A percentile compares a stretch with the other conserved stretches of the same genome.
These are phyloP conservation scores for Dendrolimus kikuchii DNA, from an alignment of 1,140 invertebrate genomes.

Conservation along the genomic window DNA sequence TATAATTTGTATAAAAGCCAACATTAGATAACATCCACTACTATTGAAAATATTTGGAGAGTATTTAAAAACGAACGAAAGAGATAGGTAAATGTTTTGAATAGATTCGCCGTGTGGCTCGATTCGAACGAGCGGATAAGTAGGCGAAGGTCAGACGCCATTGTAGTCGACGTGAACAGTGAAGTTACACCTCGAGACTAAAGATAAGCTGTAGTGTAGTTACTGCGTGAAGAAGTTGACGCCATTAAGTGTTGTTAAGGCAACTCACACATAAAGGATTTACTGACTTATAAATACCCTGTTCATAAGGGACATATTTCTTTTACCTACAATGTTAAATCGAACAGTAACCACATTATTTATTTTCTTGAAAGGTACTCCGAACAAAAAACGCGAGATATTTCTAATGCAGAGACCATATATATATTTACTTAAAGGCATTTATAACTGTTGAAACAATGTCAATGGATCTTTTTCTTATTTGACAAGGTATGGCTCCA, in stretches of 20 bases:
- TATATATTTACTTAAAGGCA: no score
- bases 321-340: no score
- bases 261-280: conserved; percentile 5
- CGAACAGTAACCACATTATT: no score
- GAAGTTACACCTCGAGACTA: conserved; percentile 31
- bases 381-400: no score
- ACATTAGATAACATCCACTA: no score
- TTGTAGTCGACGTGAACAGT: conserved; percentile 44
- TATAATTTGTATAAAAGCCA: conserved; percentile 7
- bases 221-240: conserved; percentile 11
- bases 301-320: no score
- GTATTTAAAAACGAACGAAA: conserved; percentile 24
- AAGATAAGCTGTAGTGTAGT: conserved; percentile 33
- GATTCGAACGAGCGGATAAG: conserved; percentile 56
- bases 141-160: conserved; percentile 61
- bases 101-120: conserved; percentile 54
- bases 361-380: no score
- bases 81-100: conserved; percentile 43
- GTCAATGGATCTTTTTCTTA: no score
- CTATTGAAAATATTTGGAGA: background rate
- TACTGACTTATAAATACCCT: background rate
- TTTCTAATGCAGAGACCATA: no score
- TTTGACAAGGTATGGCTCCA: no score
- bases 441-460: no score
- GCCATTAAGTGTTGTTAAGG: background rate